phyloP scores from a whole-genome alignment of 2,797 vertebrate species.

The Cyprinodon diabolis region DNA sequence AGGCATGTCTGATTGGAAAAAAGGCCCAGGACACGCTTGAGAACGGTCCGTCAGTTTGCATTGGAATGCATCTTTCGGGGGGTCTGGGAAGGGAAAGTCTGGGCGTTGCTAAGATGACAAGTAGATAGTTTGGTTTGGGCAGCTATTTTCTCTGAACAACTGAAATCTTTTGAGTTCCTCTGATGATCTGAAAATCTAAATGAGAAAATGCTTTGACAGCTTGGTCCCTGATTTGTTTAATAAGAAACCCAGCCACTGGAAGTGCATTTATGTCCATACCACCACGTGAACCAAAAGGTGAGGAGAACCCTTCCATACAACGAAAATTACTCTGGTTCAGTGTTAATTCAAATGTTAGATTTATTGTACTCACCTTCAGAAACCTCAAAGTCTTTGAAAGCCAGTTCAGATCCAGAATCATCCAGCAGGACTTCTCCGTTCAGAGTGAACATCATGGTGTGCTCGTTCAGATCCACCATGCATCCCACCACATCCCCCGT shows the following conservation, averaged over 20 bases:
- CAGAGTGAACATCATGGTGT: slow-evolving; percentile 96
- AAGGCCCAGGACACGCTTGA: too few species aligned
- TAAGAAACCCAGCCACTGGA: neutral
- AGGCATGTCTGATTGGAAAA: too few species aligned
- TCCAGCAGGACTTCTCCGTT: slow-evolving; percentile 95
- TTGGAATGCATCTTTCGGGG: too few species aligned
- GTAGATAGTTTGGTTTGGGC: too few species aligned
- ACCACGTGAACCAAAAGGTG: neutral
- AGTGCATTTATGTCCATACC: neutral
- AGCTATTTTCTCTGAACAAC: too few species aligned
- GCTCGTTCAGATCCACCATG: slow-evolving; percentile 95
- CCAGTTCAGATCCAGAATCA: slow-evolving; percentile 93
- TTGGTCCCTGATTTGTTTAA: neutral
- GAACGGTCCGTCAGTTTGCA: too few species aligned
- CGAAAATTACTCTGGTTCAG: neutral
- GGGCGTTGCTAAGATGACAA: too few species aligned
- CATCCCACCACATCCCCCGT: slow-evolving; percentile 92
- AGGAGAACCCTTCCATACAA: neutral
- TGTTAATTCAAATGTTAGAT: neutral
- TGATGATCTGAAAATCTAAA: too few species aligned
- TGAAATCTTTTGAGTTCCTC: too few species aligned
- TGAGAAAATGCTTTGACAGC: neutral
- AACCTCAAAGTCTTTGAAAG: slow-evolving; percentile 94
- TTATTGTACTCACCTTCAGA: slow-evolving; percentile 84
- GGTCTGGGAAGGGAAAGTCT: too few species aligned